Evolutionary conservation across 2,888 invertebrate genomes (phyloP), one percentile per base, ranked within the genome.

Genomic region (Conops quadrifasciatus): DNA sequence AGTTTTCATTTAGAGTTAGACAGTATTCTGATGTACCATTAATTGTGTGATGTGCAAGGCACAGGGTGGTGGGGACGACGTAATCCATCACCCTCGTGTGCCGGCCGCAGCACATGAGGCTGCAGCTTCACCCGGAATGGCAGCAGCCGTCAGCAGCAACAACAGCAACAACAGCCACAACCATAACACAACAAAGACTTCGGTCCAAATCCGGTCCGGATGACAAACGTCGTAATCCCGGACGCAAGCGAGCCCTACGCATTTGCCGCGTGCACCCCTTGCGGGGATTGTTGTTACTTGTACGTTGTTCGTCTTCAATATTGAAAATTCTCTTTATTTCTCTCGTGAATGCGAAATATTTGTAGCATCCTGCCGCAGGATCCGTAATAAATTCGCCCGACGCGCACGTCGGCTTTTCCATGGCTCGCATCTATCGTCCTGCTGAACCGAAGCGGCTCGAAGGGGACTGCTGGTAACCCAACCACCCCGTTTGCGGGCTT

Each of bases 1-100:
- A n/a, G n/a, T n/a, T n/a, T n/a, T n/a, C n/a, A n/a, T n/a, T n/a
- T n/a, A n/a, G n/a, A n/a, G n/a, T n/a, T n/a, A n/a, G n/a, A n/a
- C n/a, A n/a, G n/a, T n/a, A n/a, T n/a, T n/a, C n/a, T n/a, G n/a
- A n/a, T n/a, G n/a, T n/a, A n/a, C n/a, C n/a, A n/a, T n/a, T n/a
- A n/a, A n/a, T n/a, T n/a, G n/a, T n/a, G n/a, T n/a, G n/a, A n/a
- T n/a, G n/a, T n/a, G n/a, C n/a, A n/a, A n/a, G n/a, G n/a, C n/a
- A n/a, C n/a, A n/a, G n/a, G n/a, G n/a, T n/a, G n/a, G n/a, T n/a
- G n/a, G n/a, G n/a, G n/a, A 59, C 19, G n/a, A 53, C 26, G 51
- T 70, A 70, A 70, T 70, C 63, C 70, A 70, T 70, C 70, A 70
- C 63, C 63, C 53, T 51, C 28, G 64, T 64, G 49, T 51, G 60